Evolutionary conservation across 1,140 invertebrate genomes (phyloP).

Genomic region (Holotrichia oblita): DNA sequence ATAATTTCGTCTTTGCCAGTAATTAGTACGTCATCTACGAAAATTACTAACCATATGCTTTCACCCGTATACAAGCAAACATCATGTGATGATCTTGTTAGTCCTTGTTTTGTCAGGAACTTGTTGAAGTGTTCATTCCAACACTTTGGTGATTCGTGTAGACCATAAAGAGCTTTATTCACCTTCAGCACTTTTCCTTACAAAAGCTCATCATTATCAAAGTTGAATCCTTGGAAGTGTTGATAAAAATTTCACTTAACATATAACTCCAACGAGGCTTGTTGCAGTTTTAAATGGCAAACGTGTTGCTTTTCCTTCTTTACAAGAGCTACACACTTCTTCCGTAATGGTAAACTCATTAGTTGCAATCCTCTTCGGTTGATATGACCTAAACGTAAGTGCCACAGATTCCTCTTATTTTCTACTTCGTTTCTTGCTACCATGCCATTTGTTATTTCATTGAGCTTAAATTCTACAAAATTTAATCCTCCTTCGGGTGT

Average conservation of each 20-base stretch:
- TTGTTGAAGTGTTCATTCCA: constrained; percentile 54
- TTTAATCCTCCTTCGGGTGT: too few relatives aligned
- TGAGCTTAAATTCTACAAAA: too few relatives aligned
- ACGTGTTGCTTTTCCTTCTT: too few relatives aligned
- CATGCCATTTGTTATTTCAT: too few relatives aligned
- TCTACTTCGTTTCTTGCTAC: too few relatives aligned
- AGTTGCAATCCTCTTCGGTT: too few relatives aligned
- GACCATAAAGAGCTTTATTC: constrained; percentile 55
- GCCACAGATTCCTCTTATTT: too few relatives aligned
- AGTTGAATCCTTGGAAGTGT: background rate
- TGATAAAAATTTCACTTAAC: constrained; percentile 15
- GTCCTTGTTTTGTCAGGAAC: constrained; percentile 41
- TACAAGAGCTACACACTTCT: too few relatives aligned
- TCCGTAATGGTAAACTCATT: too few relatives aligned
- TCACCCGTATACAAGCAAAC: constrained; percentile 43
- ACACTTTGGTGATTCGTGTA: constrained; percentile 56
- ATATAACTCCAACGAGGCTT: too few relatives aligned
- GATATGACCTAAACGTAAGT: too few relatives aligned
- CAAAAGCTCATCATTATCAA: background rate
- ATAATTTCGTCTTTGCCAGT: constrained; percentile 44
- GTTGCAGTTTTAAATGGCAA: too few relatives aligned
- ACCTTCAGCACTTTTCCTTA: constrained; percentile 48
- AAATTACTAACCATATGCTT: constrained; percentile 44
- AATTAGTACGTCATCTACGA: constrained; percentile 47
- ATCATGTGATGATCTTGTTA: constrained; percentile 44